Evolutionary conservation across 2,113 vertebrate species (phyloP).

Genomic region (rabbit (Oryctolagus cuniculus)): mOryCun1.1 NC_091432.1:214366001-214366500

Average conservation of each 20-base stretch:
- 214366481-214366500: conserved; percentile 94
- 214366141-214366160: not conserved
- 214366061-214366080: not conserved
- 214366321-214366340: conserved; percentile 20
- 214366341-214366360: not conserved
- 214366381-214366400: conserved; percentile 93
- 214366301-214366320: not conserved
- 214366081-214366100: not conserved
- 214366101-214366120: not conserved
- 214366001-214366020: not conserved
- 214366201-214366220: not conserved
- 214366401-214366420: conserved; percentile 92
- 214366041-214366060: not conserved
- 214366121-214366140: conserved; percentile 4
- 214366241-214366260: not conserved
- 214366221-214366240: not conserved
- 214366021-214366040: not conserved
- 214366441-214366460: conserved; percentile 94
- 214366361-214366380: conserved; percentile 89
- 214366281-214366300: not conserved
- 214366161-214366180: not conserved
- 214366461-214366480: conserved; percentile 96
- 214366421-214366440: conserved; percentile 92
- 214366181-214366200: not conserved
- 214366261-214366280: not conserved